Conservation (phyloP, 2,888 invertebrate genomes). For the Schrankia costaestrigalis region DNA sequence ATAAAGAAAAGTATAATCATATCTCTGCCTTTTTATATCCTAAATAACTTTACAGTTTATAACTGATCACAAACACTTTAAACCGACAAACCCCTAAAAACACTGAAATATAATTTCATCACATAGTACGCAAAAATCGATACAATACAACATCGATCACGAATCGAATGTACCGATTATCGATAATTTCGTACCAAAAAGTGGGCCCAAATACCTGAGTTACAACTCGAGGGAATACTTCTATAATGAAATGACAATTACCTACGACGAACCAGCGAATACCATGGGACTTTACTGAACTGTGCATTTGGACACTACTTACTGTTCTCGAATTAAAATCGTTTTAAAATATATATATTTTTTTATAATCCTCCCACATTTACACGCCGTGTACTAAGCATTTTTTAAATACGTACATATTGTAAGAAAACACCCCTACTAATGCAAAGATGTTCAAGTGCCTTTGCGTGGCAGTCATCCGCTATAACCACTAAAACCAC, state of each 20-base stretch:
- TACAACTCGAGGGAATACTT: constrained; percentile 60
- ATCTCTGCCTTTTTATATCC: too few relatives aligned
- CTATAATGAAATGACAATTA: constrained; percentile 79
- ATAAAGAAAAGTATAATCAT: too few relatives aligned
- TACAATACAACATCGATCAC: constrained; percentile 52
- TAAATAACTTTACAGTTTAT: too few relatives aligned
- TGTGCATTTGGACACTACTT: constrained; percentile 43
- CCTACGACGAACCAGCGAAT: constrained; percentile 52
- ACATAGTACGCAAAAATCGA: constrained; percentile 32
- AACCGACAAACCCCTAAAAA: too few relatives aligned
- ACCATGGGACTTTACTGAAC: constrained; percentile 45
- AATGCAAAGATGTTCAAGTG: too few relatives aligned
- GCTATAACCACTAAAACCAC: too few relatives aligned
- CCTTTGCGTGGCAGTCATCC: too few relatives aligned
- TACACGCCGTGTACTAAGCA: too few relatives aligned
- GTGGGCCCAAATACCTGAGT: constrained; percentile 50
- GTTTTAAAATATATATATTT: constrained; percentile 7
- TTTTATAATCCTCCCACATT: too few relatives aligned
- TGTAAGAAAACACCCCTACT: too few relatives aligned
- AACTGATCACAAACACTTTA: too few relatives aligned
- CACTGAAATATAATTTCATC: constrained; percentile 4
- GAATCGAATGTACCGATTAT: constrained; percentile 69
- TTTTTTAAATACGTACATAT: too few relatives aligned
- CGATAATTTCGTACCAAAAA: constrained; percentile 71
- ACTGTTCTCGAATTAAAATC: constrained; percentile 33